These are phyloP conservation scores for Scaptomyza flava DNA, from an alignment of 2,888 invertebrate genomes.

Conservation along the genomic window DNA sequence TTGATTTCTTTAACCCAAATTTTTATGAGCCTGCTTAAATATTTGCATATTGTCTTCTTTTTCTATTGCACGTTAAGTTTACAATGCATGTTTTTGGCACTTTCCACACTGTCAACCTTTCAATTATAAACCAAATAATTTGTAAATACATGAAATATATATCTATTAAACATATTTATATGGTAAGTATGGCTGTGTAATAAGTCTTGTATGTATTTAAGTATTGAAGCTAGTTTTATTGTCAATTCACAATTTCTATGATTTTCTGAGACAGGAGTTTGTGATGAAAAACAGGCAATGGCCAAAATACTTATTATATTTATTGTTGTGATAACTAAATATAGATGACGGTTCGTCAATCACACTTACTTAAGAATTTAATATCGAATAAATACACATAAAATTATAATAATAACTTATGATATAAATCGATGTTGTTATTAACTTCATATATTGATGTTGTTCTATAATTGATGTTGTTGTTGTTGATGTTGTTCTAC, in stretches of 20 bases:
- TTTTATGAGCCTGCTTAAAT: neutral
- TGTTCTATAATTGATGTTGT: conserved; percentile 74
- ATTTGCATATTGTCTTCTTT: neutral
- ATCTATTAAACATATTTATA: neutral
- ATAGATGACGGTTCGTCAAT: conserved; percentile 1
- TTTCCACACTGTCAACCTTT: neutral
- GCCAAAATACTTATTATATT: conserved; percentile 9
- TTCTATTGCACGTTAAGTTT: neutral
- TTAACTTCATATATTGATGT: conserved; percentile 80
- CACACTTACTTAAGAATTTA: conserved; percentile 19
- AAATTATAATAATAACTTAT: conserved; percentile 34
- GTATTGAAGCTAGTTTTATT: conserved; percentile 19
- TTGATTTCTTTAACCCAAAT: neutral
- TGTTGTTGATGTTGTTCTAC: conserved; percentile 74
- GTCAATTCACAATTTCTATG: conserved; percentile 7
- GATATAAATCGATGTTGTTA: conserved; percentile 77
- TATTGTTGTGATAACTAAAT: conserved; percentile 8
- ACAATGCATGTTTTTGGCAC: conserved; percentile 18
- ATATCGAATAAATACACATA: conserved; percentile 3
- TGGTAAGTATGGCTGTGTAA: conserved; percentile 54
- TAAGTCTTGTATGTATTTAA: conserved; percentile 29
- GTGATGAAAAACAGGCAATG: conserved; percentile 3
- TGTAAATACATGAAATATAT: conserved; percentile 19
- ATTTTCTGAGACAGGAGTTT: conserved; percentile 14
- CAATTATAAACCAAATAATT: neutral